Conservation (phyloP, 2,797 vertebrate genomes). For the Esox lucius region DNA sequence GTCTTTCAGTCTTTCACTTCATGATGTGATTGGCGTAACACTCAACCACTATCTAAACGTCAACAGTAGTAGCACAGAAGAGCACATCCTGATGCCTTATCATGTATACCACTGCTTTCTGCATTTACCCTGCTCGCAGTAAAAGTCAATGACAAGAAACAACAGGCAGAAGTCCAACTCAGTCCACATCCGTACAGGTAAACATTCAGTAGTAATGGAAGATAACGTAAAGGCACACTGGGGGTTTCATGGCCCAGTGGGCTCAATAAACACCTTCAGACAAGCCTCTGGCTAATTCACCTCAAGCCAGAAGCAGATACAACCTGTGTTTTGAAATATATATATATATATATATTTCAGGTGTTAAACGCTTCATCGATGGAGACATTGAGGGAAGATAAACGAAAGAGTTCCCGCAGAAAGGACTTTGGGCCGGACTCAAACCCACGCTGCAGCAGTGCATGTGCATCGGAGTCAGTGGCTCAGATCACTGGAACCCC, state of each 20-base stretch:
- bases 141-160: conserved; percentile 74
- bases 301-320: conserved; percentile 42
- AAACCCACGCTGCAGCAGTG: too few species aligned
- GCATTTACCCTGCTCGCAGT: conserved; percentile 43
- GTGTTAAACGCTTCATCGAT: too few species aligned
- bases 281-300: conserved; percentile 55
- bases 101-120: conserved; percentile 11
- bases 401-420: too few species aligned
- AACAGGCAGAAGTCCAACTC: conserved; percentile 64
- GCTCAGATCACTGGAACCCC: too few species aligned
- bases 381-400: too few species aligned
- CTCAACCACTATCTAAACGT: too few species aligned
- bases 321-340: conserved; percentile 19
- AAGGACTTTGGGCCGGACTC: too few species aligned
- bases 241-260: conserved; percentile 54
- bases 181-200: conserved; percentile 58
- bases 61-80: neutral
- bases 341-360: too few species aligned
- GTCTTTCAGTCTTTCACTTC: too few species aligned
- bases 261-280: conserved; percentile 42
- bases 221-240: conserved; percentile 58
- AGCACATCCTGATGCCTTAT: conserved; percentile 34
- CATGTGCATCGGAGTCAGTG: too few species aligned
- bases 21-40: too few species aligned
- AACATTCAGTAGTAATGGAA: conserved; percentile 55